Percentiles rank a stretch among this genome's conserved stretches.
These are phyloP conservation scores for Gymnodraco acuticeps DNA, from an alignment of 2,797 vertebrate genomes.

Conservation along the genomic window DNA sequence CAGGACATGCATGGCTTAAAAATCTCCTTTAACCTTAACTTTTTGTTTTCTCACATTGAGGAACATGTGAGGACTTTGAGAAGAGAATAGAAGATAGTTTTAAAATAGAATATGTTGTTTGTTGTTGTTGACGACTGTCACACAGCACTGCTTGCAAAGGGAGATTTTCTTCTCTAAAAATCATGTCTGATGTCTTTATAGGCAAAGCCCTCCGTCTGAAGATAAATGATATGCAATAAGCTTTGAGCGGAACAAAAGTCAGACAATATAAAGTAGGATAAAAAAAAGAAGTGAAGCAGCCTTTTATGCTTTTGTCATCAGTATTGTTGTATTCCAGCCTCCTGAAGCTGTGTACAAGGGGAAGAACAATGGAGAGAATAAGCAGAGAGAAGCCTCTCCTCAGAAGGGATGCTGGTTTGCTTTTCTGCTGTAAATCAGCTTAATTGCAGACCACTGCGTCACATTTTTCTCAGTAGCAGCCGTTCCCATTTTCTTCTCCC, in stretches of 20 bases:
- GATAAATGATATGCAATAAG: conserved; percentile 17
- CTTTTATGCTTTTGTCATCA: conserved; percentile 53
- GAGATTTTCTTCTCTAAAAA: conserved; percentile 11
- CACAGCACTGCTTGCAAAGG: neutral
- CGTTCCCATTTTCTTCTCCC: conserved; percentile 10
- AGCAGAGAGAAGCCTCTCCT: neutral
- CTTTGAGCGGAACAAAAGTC: neutral
- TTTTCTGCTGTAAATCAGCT: conserved; percentile 49
- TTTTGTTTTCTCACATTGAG: neutral
- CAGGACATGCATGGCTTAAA: neutral
- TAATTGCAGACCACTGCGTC: conserved; percentile 49
- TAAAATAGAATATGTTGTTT: neutral
- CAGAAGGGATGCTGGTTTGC: neutral
- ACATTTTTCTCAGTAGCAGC: conserved; percentile 10
- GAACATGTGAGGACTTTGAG: neutral
- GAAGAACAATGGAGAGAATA: conserved; percentile 19
- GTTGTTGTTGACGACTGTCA: conserved; percentile 16
- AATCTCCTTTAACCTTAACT: neutral
- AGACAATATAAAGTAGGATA: conserved; percentile 22
- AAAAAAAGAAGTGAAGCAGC: conserved; percentile 14
- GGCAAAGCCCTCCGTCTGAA: conserved; percentile 12
- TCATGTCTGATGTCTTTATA: conserved; percentile 9
- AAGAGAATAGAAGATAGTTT: neutral
- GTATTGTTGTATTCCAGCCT: conserved; percentile 24
- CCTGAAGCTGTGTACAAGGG: conserved; percentile 23